Evolutionary conservation across 30 jellyfish, hydroid and myxozoan genomes (phyloP).

Genomic region (Turritopsis dohrnii): DNA sequence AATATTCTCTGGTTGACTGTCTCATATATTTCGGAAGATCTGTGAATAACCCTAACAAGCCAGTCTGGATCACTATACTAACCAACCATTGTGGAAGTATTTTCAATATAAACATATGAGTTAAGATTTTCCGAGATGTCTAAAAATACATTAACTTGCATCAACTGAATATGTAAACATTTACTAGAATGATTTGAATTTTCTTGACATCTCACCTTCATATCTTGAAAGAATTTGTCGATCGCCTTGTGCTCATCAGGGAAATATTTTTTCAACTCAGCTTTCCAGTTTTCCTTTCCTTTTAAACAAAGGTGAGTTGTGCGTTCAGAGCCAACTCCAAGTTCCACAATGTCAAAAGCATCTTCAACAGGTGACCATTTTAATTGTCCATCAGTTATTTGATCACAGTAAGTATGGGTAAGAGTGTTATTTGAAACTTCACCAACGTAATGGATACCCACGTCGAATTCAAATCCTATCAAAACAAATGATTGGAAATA

Average conservation of each 20-base stretch:
- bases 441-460: constrained; percentile 94
- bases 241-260: constrained; percentile 77
- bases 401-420: constrained; percentile 63
- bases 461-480: constrained; percentile 98
- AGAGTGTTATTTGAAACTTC: constrained; percentile 57
- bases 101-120: constrained; percentile 37
- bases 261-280: constrained; percentile 46
- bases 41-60: constrained; percentile 56
- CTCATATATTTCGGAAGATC: constrained; percentile 50
- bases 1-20: constrained; percentile 47
- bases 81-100: constrained; percentile 61
- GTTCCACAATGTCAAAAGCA: constrained; percentile 55
- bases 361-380: constrained; percentile 80
- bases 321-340: constrained; percentile 39
- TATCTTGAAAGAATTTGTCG: constrained; percentile 37
- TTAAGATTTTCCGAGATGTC: constrained; percentile 49
- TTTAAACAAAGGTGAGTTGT: constrained; percentile 9
- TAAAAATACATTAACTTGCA: constrained; percentile 13
- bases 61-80: constrained; percentile 53
- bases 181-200: too few relatives aligned
- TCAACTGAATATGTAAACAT: too few relatives aligned
- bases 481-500: not conserved
- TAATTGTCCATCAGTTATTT: constrained; percentile 80
- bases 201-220: constrained; percentile 71
- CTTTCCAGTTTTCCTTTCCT: constrained; percentile 45